Base-by-base conservation (phyloP, 2,888 invertebrate species). In the Patella pellucida region DNA sequence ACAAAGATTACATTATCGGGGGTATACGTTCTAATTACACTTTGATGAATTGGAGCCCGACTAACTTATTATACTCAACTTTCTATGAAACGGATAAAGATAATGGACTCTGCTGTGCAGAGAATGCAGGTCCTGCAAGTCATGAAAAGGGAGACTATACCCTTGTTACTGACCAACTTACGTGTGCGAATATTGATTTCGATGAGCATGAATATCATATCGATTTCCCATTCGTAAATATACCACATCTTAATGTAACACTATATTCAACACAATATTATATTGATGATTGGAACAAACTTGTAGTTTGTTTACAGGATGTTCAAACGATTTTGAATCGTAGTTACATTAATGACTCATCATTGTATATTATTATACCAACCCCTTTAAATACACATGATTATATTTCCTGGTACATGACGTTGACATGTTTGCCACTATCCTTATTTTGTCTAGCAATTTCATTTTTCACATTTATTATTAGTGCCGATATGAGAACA, bases 391-490 rank as follows among this genome's bases (percentile, higher is more conserved):
- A 68, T 11, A 23, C 67, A 23, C 54, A 52, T 4, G 52, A 50
- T 19, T 16, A 62, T 11, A 50, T 41, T 16, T 68, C 72, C 23
- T 56, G 73, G n/a, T 41, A 75, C 19, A 70, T 81, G 52, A 75
- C 77, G 7, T 27, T 81, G 16, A 50, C 70, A 3, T 76, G 78
- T 50, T 68, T 78, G 11, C 69, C 52, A 12, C 7, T 79, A 2
- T 81, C 82, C 4, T 31, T 81, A 16, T 15, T 73, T 2, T 81
- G 79, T 74, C 79, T 84, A 0, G 19, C 76, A 11, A 14, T 79
- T 3, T 78, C 81, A 7, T 78, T 84, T 54, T 12, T 82, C 0
- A 82, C 79, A 0, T 85, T 82, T 74, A 67, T 69, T 9, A 23
- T 74, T 1, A 81, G 80, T 71, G 74, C 80, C 7, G 41, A 73